These are phyloP conservation scores for Sebastes cheni DNA, from an alignment of 2,797 vertebrate species.

Conservation along the genomic window DNA sequence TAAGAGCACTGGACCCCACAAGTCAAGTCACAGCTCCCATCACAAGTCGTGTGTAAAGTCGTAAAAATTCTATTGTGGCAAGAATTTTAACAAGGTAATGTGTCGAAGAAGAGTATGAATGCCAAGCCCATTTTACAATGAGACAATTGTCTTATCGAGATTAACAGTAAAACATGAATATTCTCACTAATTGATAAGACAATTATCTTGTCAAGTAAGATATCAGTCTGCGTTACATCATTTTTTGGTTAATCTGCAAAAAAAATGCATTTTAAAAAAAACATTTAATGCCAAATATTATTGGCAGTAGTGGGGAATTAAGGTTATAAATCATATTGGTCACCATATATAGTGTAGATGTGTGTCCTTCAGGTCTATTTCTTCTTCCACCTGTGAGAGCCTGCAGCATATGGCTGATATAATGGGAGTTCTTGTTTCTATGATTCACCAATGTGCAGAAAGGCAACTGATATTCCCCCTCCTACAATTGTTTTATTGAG, in stretches of 20 bases:
- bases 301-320: too few species aligned
- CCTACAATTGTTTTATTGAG: too few species aligned
- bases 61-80: constrained; percentile 22
- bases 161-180: too few species aligned
- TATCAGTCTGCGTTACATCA: too few species aligned
- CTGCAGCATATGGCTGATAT: too few species aligned
- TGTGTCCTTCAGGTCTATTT: neutral
- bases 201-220: too few species aligned
- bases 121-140: neutral
- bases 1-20: constrained; percentile 66
- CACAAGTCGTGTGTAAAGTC: constrained; percentile 24
- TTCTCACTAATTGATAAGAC: too few species aligned
- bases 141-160: neutral
- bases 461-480: neutral
- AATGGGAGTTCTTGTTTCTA: neutral
- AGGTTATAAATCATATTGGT: too few species aligned
- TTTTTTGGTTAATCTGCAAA: too few species aligned
- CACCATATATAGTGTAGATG: neutral
- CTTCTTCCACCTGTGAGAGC: neutral
- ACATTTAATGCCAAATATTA: too few species aligned
- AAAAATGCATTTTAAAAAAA: too few species aligned
- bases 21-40: neutral
- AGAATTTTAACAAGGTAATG: neutral
- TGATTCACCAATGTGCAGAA: neutral
- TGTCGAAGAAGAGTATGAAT: neutral